These are phyloP conservation scores for Eretmochelys imbricata DNA, from an alignment of 2,113 vertebrate genomes.

Conservation along the genomic window DNA sequence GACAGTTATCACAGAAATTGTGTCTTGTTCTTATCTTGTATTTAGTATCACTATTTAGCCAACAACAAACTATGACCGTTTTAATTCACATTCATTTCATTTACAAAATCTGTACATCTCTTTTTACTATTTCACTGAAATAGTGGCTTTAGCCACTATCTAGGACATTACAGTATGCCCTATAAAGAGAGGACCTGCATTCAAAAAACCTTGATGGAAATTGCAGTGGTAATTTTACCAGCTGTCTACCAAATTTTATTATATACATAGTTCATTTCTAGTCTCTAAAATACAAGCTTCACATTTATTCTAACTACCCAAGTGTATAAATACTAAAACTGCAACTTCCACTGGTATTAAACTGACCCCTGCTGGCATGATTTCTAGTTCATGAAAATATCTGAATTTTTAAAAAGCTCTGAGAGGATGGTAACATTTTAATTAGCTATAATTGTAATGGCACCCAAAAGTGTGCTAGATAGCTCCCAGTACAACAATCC, in stretches of 20 bases:
- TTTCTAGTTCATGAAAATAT: conserved; percentile 28
- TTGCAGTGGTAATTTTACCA: not conserved
- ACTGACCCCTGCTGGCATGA: conserved; percentile 68
- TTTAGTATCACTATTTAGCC: not conserved
- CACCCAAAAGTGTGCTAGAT: conserved; percentile 6
- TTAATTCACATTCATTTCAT: not conserved
- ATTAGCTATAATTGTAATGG: not conserved
- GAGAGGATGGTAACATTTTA: not conserved
- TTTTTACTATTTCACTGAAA: not conserved
- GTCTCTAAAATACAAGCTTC: not conserved
- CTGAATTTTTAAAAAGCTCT: not conserved
- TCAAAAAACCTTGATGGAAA: not conserved
- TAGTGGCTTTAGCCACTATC: not conserved
- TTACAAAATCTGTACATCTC: not conserved
- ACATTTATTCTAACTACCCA: not conserved
- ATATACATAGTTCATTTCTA: not conserved
- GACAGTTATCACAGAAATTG: not conserved
- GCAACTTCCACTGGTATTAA: conserved; percentile 51
- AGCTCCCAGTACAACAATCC: not conserved
- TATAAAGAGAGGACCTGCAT: not conserved
- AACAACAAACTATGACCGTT: not conserved
- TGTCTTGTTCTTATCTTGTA: not conserved
- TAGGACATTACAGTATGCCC: not conserved
- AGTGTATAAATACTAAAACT: not conserved
- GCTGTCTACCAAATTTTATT: not conserved